Base-by-base conservation (phyloP, 92 coral and sea anemone species). In the Desmophyllum pertusum region DNA sequence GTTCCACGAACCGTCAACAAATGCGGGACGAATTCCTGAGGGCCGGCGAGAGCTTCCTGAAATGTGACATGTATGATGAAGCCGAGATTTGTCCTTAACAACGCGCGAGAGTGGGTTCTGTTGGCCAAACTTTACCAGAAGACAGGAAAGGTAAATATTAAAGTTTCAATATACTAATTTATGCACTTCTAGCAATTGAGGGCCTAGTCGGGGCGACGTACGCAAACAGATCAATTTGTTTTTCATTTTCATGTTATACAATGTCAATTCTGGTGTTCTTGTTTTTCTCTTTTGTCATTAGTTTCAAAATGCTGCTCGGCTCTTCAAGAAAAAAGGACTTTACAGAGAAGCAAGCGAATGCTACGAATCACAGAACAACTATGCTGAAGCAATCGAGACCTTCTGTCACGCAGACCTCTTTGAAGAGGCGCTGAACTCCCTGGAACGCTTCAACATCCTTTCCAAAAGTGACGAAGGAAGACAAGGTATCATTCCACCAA, bases 1-100 rank as follows among this genome's bases (percentile, higher is more conserved):
- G 86, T 42, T 81, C 69, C 41, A 84, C 88, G 73, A 91, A 91
- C 57, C 91, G 91, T 3, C 84, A 73, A 75, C 72, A 38, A 66
- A 77, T 86, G 85, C 59, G 83, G 71, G 81, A 86, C 48, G 95
- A 92, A 59, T 92, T 89, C 64, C 78, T 84, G 39, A 89, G 80
- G 68, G 91, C 93, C 18, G 95, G 87, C 10, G 79, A 79, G 18
- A 83, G 84, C 39, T 92, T 89, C 73, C 38, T 92, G 14, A 74
- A 79, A 4, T 92, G 93, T 33, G 73, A n/a, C 27, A 92, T 92
- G 95, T 37, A 23, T 5, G 85, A 83, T 19, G 88, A 92, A 81
- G 93, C 95, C 31, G 95, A 25, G 37, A 89, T 86, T n/a, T 92
- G 93, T 38, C 85, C n/a, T 92, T 25, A 69, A 86, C 78, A 83